These are phyloP conservation scores for Dryomyza anilis DNA, from an alignment of 2,888 invertebrate genomes.

Conservation along the genomic window DNA sequence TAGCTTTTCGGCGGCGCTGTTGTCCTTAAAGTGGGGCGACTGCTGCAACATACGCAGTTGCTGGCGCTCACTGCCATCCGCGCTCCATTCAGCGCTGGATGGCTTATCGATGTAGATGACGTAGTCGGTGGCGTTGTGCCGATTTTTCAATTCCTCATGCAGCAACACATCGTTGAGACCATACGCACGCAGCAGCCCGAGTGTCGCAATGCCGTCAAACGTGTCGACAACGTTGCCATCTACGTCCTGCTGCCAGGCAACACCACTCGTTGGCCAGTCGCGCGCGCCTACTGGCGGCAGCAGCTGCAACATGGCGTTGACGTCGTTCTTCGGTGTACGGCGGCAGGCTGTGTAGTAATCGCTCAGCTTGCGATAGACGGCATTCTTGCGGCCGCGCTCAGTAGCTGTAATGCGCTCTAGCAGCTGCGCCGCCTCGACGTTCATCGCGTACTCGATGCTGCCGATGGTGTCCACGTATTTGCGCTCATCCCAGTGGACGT, in stretches of 20 bases:
- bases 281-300: constrained; percentile 31
- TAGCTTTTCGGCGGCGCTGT: constrained; percentile 23
- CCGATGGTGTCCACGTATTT: constrained; percentile 36
- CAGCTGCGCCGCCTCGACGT: constrained; percentile 24
- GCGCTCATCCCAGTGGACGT: constrained; percentile 13
- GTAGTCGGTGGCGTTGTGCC: constrained; percentile 35
- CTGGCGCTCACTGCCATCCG: constrained; percentile 23
- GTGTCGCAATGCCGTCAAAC: constrained; percentile 33
- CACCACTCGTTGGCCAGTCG: constrained; percentile 30
- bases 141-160: constrained; percentile 31
- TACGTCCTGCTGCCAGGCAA: background rate
- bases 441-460: constrained; percentile 31
- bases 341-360: constrained; percentile 36
- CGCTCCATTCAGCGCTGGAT: constrained; percentile 19
- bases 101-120: constrained; percentile 29
- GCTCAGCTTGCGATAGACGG: constrained; percentile 30
- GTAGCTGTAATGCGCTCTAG: constrained; percentile 17
- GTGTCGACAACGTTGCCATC: background rate
- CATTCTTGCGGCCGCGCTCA: constrained; percentile 20
- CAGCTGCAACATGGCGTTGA: constrained; percentile 31
- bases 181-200: constrained; percentile 36
- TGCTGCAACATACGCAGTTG: constrained; percentile 21
- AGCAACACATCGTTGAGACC: constrained; percentile 36
- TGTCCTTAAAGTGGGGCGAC: constrained; percentile 5
- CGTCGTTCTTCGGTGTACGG: constrained; percentile 28